These are phyloP conservation scores for Cassiopea xamachana DNA, from an alignment of 30 jellyfish, hydroid and myxozoan species.

Conservation along the genomic window DNA sequence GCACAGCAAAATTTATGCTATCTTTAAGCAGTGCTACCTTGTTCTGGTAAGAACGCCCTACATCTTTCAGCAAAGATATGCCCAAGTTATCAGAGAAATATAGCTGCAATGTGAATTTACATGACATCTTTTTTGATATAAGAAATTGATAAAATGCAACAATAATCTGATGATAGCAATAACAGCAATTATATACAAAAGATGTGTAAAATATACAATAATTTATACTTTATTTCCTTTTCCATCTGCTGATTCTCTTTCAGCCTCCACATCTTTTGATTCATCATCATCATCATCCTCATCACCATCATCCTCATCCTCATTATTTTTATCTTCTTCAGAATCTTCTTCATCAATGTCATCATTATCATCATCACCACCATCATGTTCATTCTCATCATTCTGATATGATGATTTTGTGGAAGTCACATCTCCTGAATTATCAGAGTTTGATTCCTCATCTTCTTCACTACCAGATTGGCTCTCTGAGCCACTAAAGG, in stretches of 20 bases:
- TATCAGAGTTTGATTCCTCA: conserved; percentile 58
- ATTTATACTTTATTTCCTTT: conserved; percentile 20
- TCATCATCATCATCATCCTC: conserved; percentile 24
- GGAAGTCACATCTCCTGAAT: conserved; percentile 52
- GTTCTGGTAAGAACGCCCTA: no score
- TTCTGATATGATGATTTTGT: conserved; percentile 35
- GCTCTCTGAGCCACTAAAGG: conserved; percentile 66
- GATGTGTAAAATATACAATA: no score
- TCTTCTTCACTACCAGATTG: conserved; percentile 69
- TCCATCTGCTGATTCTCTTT: background rate
- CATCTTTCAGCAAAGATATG: no score
- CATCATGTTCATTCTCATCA: conserved; percentile 8
- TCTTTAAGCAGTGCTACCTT: no score
- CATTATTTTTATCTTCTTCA: conserved; percentile 10
- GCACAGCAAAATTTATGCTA: no score
- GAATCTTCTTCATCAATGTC: conserved; percentile 8
- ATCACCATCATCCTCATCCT: conserved; percentile 13
- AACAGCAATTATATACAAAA: no score
- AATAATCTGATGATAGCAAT: no score
- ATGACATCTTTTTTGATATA: no score
- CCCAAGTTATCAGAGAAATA: no score
- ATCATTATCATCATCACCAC: conserved; percentile 2
- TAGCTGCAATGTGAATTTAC: no score
- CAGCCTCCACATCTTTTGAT: background rate
- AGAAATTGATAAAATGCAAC: no score